Evolutionary conservation across 2,888 invertebrate species (phyloP).

Genomic region (Cryptocephalus moraei): DNA sequence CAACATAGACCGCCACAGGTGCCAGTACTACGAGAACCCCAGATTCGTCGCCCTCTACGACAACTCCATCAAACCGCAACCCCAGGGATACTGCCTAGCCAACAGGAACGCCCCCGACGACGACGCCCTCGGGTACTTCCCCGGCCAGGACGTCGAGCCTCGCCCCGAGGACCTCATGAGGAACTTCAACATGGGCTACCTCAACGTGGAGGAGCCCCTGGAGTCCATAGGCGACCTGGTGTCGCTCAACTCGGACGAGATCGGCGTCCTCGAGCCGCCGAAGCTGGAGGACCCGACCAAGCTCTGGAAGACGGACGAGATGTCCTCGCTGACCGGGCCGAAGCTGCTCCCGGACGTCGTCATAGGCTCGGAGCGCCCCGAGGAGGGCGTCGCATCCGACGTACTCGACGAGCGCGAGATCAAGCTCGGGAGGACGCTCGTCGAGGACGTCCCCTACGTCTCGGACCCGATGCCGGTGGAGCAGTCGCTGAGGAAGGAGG

Average conservation of each 20-base stretch:
- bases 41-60: constrained; percentile 1
- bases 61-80: neutral
- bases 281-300: neutral
- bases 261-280: constrained; percentile 3
- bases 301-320: constrained; percentile 12
- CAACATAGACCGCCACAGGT: constrained; percentile 1
- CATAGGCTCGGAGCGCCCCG: constrained; percentile 4
- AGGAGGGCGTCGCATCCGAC: neutral
- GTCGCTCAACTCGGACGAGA: constrained; percentile 12
- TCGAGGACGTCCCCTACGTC: constrained; percentile 3
- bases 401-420: constrained; percentile 8
- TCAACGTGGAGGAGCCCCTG: constrained; percentile 6
- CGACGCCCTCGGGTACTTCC: neutral
- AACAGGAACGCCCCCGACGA: neutral
- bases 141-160: neutral
- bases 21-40: constrained; percentile 9
- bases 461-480: constrained; percentile 14
- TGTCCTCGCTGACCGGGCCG: constrained; percentile 4
- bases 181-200: constrained; percentile 11
- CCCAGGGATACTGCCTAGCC: neutral
- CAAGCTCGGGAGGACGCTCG: constrained; percentile 12
- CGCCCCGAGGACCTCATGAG: constrained; percentile 2
- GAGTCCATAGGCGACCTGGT: constrained; percentile 8
- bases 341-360: constrained; percentile 13
- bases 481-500: constrained; percentile 14